phyloP scores from a whole-genome alignment of 2,113 vertebrate species.

The Cinclus mexicanus region DNA sequence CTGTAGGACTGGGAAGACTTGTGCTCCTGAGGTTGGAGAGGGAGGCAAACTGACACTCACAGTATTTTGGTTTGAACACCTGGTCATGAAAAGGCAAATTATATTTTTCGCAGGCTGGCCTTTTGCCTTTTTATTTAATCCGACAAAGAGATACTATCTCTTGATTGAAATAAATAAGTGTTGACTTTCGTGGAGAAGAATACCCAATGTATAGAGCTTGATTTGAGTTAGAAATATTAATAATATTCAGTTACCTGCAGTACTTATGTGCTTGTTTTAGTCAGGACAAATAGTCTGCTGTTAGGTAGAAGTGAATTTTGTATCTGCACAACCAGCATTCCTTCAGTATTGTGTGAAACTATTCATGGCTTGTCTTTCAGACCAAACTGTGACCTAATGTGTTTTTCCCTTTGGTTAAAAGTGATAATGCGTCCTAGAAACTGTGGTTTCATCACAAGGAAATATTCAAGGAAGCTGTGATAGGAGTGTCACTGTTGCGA shows the following conservation, averaged over 20 bases:
- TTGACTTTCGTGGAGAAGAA: conserved; percentile 17
- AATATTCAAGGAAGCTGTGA: neutral
- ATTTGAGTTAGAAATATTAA: neutral
- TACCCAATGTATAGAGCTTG: neutral
- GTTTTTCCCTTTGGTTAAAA: neutral
- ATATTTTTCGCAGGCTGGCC: conserved; percentile 25
- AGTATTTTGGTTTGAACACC: neutral
- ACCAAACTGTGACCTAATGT: neutral
- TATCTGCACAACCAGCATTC: neutral
- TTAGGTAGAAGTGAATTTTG: neutral
- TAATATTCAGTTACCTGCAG: neutral
- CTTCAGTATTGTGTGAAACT: neutral
- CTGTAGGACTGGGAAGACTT: neutral
- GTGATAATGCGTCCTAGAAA: neutral
- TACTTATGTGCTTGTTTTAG: neutral
- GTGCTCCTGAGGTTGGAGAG: neutral
- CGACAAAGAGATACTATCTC: neutral
- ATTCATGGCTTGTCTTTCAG: neutral
- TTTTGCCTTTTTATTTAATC: conserved; percentile 26
- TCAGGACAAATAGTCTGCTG: neutral
- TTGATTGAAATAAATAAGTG: neutral
- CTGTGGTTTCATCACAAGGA: neutral
- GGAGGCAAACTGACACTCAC: neutral
- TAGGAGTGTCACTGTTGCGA: neutral
- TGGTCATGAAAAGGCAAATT: neutral